Conservation (phyloP, 2,888 invertebrate species). For the Sinohyriopsis cumingii region DNA sequence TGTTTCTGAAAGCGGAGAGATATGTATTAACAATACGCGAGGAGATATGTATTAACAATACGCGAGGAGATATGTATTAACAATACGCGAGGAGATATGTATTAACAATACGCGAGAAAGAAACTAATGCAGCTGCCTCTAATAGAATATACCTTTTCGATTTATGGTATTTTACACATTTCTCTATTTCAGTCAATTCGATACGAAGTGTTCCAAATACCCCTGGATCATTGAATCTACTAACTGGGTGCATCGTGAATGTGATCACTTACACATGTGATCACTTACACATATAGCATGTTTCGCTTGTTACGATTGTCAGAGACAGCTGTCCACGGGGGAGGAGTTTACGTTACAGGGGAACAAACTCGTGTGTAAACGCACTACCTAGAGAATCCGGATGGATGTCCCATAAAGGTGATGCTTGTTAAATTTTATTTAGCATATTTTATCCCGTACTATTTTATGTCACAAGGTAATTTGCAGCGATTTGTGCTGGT, state of each 20-base stretch:
- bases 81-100: too few species aligned
- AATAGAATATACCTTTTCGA: background rate
- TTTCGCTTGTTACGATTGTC: constrained; percentile 93
- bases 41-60: too few species aligned
- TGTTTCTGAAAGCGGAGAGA: too few species aligned
- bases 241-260: constrained; percentile 97
- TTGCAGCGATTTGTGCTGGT: too few species aligned
- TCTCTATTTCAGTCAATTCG: constrained; percentile 85
- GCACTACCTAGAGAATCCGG: constrained; percentile 92
- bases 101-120: too few species aligned
- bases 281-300: constrained; percentile 98
- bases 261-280: too few species aligned
- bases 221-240: constrained; percentile 92
- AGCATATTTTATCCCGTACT: too few species aligned
- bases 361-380: constrained; percentile 94
- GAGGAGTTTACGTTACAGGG: constrained; percentile 98
- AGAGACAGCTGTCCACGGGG: constrained; percentile 76
- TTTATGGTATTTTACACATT: background rate
- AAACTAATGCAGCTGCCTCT: background rate
- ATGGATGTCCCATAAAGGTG: constrained; percentile 82
- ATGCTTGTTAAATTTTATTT: constrained; percentile 4
- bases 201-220: constrained; percentile 97
- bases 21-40: too few species aligned
- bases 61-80: too few species aligned
- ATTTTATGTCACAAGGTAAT: too few species aligned